A percentile compares a stretch with the other conserved stretches of the same genome.
phyloP scores from a whole-genome alignment of 2,797 vertebrate genomes.

The Syngnathus acus region DNA sequence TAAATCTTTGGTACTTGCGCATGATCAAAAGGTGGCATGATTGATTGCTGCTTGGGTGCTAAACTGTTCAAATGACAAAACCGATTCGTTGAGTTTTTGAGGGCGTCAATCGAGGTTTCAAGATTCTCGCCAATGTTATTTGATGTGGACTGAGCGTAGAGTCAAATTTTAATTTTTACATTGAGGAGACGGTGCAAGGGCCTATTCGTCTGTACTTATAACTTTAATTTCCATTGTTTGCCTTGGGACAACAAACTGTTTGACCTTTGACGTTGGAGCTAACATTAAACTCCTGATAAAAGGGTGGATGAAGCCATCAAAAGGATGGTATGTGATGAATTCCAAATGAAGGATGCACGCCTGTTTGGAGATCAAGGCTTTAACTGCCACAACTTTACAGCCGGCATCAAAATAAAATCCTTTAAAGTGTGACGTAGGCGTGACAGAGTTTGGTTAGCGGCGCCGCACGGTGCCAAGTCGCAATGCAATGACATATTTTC shows the following conservation, averaged over 20 bases:
- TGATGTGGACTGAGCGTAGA: too few relatives aligned
- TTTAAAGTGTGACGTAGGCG: conserved; percentile 29
- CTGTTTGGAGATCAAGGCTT: conserved; percentile 16
- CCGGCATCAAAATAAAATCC: conserved; percentile 27
- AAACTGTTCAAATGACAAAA: too few relatives aligned
- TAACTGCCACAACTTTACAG: conserved; percentile 27
- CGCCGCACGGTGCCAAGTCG: conserved; percentile 51
- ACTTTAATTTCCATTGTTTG: background rate
- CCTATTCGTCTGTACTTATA: too few relatives aligned
- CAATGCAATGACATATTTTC: conserved; percentile 60
- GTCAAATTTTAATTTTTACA: background rate
- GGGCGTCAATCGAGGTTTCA: too few relatives aligned
- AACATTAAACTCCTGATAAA: conserved; percentile 15
- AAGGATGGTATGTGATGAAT: conserved; percentile 33
- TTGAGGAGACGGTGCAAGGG: background rate
- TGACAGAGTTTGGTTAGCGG: conserved; percentile 40
- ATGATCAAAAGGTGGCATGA: too few relatives aligned
- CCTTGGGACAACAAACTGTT: background rate
- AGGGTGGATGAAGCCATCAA: conserved; percentile 35
- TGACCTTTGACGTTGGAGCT: background rate
- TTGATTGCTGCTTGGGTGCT: too few relatives aligned
- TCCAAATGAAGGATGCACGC: conserved; percentile 22
- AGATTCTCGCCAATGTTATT: too few relatives aligned
- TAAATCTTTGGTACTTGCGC: too few relatives aligned
- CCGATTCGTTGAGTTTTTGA: too few relatives aligned